Conservation (phyloP, 2,797 vertebrate species). For the Diceros bicornis region DNA sequence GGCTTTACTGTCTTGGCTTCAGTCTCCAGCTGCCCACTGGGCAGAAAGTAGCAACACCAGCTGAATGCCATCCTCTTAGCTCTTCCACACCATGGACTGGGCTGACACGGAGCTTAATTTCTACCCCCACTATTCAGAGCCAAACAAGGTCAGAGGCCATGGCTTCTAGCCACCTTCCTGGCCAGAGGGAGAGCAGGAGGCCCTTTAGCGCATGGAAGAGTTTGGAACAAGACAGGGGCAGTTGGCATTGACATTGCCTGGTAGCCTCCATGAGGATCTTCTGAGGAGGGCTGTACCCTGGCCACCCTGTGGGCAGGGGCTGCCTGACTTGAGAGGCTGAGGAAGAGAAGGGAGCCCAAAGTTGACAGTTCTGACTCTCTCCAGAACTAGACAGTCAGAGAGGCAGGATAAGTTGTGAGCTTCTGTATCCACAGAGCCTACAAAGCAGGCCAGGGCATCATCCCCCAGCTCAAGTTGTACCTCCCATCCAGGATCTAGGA, state of each 20-base stretch:
- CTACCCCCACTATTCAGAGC: not conserved
- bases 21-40: not conserved
- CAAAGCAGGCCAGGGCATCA: not conserved
- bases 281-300: not conserved
- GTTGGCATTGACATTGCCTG: not conserved
- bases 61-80: not conserved
- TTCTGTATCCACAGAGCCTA: not conserved
- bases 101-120: not conserved
- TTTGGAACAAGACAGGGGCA: not conserved
- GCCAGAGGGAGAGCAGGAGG: not conserved
- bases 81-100: not conserved
- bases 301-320: not conserved
- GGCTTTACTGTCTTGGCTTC: not conserved
- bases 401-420: not conserved
- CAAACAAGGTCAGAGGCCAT: not conserved
- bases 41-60: not conserved
- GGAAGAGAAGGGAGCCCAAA: not conserved
- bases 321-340: not conserved
- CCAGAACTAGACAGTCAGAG: not conserved
- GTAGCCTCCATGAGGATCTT: not conserved
- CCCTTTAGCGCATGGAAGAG: not conserved
- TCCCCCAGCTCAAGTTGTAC: not conserved
- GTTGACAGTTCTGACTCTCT: not conserved
- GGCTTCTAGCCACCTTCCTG: not conserved
- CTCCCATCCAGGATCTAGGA: not conserved